Base-by-base conservation (phyloP, 1,140 invertebrate species). In the Mamestra configurata region DNA sequence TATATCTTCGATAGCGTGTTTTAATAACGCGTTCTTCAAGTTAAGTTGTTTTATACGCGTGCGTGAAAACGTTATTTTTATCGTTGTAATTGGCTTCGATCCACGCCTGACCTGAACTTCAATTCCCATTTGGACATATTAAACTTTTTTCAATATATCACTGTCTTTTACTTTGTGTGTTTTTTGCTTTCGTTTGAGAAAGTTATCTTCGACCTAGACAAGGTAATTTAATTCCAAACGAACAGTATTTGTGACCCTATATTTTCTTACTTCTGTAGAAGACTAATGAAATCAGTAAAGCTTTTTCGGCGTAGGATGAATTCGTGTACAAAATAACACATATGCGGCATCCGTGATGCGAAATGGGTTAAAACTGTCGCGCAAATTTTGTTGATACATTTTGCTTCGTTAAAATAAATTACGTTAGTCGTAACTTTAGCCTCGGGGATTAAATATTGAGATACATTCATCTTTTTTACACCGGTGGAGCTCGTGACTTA, bases 361-460 rank as follows among this genome's bases (percentile, higher is more conserved):
- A 72, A 73, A 79, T 79, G 68, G 55, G 77, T 40, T 55, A 55
- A 73, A 43, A 49, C 70, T 37, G 68, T 37, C 22, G 43, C 57
- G 31, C 43, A 55, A 79, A 79, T 71, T 64, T 55, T 37, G 70
- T 61, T 64, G 77, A 71, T 73, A 73, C 61, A 79, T 79, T 79
- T 79, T 53, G 66, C 77, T 51, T 46, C 43, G 40, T 49, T 18
- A 59, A 64, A 79, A 80, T 76, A 80, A 80, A 80, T 80, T 70
- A 80, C 72, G 61, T 77, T 24, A 80, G 40, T 80, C 73, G 77
- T 79, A 64, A 61, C 77, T 18, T 71, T 64, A 70, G 10, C 61
- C 57, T 13, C 53, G 22, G 6, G 59, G 68, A 27, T 73, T 73
- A 64, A 82, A 79, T 71, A 75, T 57, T 37, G 11, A 10, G n/a